Percentiles rank a stretch among this genome's conserved stretches.
Evolutionary conservation across 53 echinoderm and acorn worm genomes (phyloP).

Genomic region (Echinarachnius parma): DNA sequence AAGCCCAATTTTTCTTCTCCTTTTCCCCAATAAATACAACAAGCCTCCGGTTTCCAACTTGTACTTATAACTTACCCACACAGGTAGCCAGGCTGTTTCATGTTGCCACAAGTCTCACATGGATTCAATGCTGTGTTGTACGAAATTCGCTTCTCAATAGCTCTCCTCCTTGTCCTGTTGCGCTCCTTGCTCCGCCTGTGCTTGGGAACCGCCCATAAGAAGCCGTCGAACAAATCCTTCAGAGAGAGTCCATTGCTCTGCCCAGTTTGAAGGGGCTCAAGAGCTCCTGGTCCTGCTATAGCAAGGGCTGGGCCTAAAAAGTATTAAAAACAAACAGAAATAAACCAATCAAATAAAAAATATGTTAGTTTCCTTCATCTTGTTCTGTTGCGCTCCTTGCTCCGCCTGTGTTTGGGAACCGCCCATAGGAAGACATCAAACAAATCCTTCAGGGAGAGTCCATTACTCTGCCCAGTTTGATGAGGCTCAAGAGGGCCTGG

Average conservation of each 20-base stretch:
- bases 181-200: slow-evolving; percentile 71
- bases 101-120: slow-evolving; percentile 78
- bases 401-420: slow-evolving; percentile 85
- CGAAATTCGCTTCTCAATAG: slow-evolving; percentile 26
- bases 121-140: slow-evolving; percentile 35
- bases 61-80: slow-evolving; percentile 86
- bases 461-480: not conserved
- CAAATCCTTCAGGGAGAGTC: not conserved
- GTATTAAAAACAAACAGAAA: too few species aligned
- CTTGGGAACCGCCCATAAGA: slow-evolving; percentile 94
- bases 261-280: not conserved
- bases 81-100: slow-evolving; percentile 62
- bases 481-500: slow-evolving; percentile 7
- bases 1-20: too few species aligned
- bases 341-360: too few species aligned
- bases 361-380: too few species aligned
- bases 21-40: too few species aligned
- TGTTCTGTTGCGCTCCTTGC: slow-evolving; percentile 64
- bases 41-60: too few species aligned
- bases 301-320: slow-evolving; percentile 21
- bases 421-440: slow-evolving; percentile 84
- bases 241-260: not conserved
- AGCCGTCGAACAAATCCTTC: slow-evolving; percentile 51
- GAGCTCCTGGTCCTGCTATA: slow-evolving; percentile 6
- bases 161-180: slow-evolving; percentile 71